Conservation (phyloP, 2,113 vertebrate species). For the Pelobates fuscus region DNA sequence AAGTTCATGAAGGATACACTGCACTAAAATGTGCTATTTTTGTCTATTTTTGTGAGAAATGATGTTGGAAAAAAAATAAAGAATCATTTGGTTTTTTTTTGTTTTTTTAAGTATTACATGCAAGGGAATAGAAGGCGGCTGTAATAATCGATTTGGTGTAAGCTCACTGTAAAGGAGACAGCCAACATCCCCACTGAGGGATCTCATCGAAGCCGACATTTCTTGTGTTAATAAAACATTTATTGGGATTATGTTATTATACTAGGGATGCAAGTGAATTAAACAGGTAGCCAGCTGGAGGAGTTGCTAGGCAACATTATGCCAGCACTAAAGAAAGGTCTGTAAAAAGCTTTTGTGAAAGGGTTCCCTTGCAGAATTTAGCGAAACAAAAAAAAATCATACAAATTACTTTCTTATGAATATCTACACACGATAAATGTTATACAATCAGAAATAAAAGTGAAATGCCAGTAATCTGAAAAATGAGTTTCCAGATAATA, state of each 20-base stretch:
- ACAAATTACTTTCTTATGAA: conserved; percentile 5
- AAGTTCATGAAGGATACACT: too few species aligned
- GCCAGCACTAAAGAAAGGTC: conserved; percentile 5
- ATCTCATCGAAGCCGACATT: conserved; percentile 4
- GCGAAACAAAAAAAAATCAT: conserved; percentile 9
- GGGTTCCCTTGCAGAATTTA: conserved; percentile 8
- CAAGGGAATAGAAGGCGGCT: background rate
- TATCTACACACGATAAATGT: background rate
- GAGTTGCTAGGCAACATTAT: conserved; percentile 45
- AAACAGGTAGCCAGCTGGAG: conserved; percentile 47
- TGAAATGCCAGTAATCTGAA: background rate
- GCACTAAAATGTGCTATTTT: too few species aligned
- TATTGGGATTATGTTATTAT: conserved; percentile 44
- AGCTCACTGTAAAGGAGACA: conserved; percentile 4
- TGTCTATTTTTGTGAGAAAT: too few species aligned
- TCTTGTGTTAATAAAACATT: conserved; percentile 48
- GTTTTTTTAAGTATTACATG: background rate
- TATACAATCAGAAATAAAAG: background rate
- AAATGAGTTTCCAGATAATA: background rate
- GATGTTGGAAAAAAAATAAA: too few species aligned
- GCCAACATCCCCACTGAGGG: conserved; percentile 12
- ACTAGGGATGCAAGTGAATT: conserved; percentile 37
- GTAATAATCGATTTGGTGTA: conserved; percentile 5
- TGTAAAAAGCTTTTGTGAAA: conserved; percentile 22
- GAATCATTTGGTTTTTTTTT: too few species aligned